Evolutionary conservation across 2,888 invertebrate genomes (phyloP).

Genomic region (Drosophila tripunctata): DNA sequence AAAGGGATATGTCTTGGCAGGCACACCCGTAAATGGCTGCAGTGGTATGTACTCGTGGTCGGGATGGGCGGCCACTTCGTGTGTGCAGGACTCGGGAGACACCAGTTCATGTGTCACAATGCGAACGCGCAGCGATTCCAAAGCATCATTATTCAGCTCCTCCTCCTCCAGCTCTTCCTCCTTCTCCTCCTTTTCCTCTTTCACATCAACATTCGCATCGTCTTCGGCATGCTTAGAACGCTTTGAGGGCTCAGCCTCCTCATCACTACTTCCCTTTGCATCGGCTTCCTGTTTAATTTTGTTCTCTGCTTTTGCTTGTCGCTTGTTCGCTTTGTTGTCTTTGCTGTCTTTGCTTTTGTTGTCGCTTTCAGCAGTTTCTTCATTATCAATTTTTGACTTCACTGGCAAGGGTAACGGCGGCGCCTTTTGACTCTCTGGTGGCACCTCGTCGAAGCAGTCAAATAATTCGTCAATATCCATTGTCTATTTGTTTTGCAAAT

Average conservation of each 20-base stretch:
- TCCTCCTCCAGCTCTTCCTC: slow-evolving; percentile 22
- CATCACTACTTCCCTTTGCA: neutral
- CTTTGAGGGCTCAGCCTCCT: slow-evolving; percentile 14
- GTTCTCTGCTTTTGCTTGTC: neutral
- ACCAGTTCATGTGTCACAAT: slow-evolving; percentile 95
- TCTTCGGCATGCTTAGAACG: slow-evolving; percentile 23
- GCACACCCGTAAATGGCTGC: slow-evolving; percentile 86
- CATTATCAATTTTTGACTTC: neutral
- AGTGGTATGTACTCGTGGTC: slow-evolving; percentile 90
- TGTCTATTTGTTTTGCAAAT: slow-evolving; percentile 49
- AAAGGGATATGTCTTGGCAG: slow-evolving; percentile 97
- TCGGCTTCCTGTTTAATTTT: neutral
- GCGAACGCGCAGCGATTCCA: slow-evolving; percentile 91
- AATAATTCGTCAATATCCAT: slow-evolving; percentile 84
- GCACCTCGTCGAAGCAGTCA: slow-evolving; percentile 82
- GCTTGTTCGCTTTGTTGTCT: slow-evolving; percentile 17
- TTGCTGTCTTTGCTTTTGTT: slow-evolving; percentile 25
- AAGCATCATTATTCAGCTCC: slow-evolving; percentile 85
- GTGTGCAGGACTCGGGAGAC: slow-evolving; percentile 96
- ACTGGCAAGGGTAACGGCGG: slow-evolving; percentile 13
- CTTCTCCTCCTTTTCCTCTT: slow-evolving; percentile 18
- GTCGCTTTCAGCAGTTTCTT: slow-evolving; percentile 2
- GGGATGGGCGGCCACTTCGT: slow-evolving; percentile 97
- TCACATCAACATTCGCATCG: slow-evolving; percentile 20
- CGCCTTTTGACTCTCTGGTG: slow-evolving; percentile 31